phyloP scores from a whole-genome alignment of 1,140 invertebrate species.

The Drosophila ficusphila region DNA sequence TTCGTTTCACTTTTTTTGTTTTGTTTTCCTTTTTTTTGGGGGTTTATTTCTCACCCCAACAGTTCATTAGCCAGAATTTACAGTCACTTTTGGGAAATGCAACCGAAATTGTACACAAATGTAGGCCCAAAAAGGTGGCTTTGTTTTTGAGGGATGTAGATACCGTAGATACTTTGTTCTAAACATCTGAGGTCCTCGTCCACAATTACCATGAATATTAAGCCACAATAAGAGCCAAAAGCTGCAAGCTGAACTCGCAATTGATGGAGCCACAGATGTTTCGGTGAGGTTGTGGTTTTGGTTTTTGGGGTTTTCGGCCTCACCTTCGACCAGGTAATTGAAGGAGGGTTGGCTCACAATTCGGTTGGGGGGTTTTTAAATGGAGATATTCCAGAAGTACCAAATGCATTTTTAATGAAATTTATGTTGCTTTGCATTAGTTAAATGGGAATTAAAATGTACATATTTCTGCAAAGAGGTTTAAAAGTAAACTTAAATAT shows the following conservation, averaged over 20 bases:
- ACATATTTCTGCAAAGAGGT: not conserved
- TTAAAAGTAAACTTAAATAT: no score
- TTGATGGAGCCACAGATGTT: slow-evolving; percentile 65
- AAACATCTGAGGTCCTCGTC: slow-evolving; percentile 58
- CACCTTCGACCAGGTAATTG: slow-evolving; percentile 39
- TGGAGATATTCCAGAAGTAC: slow-evolving; percentile 17
- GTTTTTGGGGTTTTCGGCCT: slow-evolving; percentile 15
- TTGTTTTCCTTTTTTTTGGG: not conserved
- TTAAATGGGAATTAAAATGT: slow-evolving; percentile 30
- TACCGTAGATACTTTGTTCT: slow-evolving; percentile 34
- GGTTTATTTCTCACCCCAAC: slow-evolving; percentile 29
- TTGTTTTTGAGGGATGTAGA: slow-evolving; percentile 50
- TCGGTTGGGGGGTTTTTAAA: not conserved
- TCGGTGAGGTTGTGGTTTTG: slow-evolving; percentile 37
- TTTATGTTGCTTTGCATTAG: slow-evolving; percentile 68
- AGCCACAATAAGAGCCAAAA: slow-evolving; percentile 57
- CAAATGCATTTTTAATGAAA: slow-evolving; percentile 79
- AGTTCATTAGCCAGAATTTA: slow-evolving; percentile 74
- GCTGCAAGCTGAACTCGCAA: slow-evolving; percentile 56
- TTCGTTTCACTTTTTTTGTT: slow-evolving; percentile 64
- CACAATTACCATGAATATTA: slow-evolving; percentile 76
- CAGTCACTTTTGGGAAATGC: slow-evolving; percentile 58
- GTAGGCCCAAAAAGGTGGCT: slow-evolving; percentile 62
- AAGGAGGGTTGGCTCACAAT: slow-evolving; percentile 46
- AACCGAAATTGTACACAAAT: slow-evolving; percentile 51